Conservation (phyloP, 2,888 invertebrate genomes). For the Drosophila merina region DNA sequence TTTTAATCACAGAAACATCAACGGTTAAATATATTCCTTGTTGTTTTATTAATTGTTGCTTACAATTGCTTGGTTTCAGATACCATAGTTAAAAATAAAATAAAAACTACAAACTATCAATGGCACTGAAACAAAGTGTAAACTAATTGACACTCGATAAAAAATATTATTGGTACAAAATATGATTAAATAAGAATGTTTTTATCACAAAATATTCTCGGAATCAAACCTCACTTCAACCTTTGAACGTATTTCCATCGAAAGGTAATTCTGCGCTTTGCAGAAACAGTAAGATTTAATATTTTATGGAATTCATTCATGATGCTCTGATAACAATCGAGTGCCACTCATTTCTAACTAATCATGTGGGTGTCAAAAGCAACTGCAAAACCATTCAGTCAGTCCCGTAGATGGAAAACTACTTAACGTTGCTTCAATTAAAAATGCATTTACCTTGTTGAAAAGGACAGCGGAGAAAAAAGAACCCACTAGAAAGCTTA, state of each 20-base stretch:
- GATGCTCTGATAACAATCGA: too few species aligned
- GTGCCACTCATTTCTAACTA: not conserved
- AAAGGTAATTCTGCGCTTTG: not conserved
- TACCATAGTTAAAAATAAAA: not conserved
- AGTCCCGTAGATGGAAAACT: not conserved
- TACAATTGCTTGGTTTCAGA: not conserved
- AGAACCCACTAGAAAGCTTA: constrained; percentile 1
- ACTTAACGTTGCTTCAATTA: constrained; percentile 7
- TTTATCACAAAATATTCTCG: too few species aligned
- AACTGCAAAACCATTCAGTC: not conserved
- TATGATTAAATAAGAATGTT: not conserved
- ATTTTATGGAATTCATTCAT: not conserved
- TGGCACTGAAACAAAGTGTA: too few species aligned
- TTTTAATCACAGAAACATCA: not conserved
- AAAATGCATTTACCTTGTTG: constrained; percentile 1
- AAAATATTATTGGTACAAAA: not conserved
- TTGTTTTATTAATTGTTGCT: not conserved
- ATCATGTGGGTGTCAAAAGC: not conserved
- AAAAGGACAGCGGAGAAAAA: not conserved
- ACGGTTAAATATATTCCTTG: not conserved
- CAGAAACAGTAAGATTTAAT: not conserved
- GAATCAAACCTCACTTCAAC: not conserved
- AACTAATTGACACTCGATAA: not conserved
- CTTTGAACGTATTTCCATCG: too few species aligned
- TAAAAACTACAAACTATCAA: not conserved